These are phyloP conservation scores for Strigamia crassipes DNA, from an alignment of 2,888 invertebrate species.

Conservation along the genomic window DNA sequence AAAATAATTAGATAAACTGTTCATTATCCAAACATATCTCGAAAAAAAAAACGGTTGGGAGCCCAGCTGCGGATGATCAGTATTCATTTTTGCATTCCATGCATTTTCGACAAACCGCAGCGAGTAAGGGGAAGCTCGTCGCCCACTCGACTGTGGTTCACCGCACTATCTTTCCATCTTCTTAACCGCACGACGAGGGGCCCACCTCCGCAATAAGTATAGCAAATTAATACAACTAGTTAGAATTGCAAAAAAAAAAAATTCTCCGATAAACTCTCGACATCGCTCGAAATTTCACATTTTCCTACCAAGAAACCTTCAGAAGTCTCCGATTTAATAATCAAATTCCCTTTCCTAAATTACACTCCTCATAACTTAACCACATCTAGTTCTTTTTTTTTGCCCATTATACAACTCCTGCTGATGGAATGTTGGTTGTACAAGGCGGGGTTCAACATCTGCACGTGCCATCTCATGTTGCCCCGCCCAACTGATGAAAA, in stretches of 20 bases:
- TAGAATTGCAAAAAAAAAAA: too few relatives aligned
- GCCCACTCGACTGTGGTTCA: constrained; percentile 34
- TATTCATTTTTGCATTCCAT: constrained; percentile 34
- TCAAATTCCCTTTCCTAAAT: too few relatives aligned
- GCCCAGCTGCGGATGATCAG: constrained; percentile 1
- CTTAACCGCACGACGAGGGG: neutral
- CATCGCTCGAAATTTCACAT: too few relatives aligned
- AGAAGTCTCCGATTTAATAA: too few relatives aligned
- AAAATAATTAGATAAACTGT: neutral
- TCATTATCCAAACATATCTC: neutral
- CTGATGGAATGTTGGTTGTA: neutral
- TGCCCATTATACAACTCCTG: neutral
- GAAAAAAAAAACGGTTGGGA: neutral
- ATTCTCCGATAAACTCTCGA: too few relatives aligned
- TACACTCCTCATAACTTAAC: too few relatives aligned
- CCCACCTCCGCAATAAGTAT: neutral
- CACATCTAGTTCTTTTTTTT: neutral
- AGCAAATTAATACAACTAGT: too few relatives aligned
- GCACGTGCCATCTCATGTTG: constrained; percentile 35
- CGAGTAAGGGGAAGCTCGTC: neutral
- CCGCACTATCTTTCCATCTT: constrained; percentile 28
- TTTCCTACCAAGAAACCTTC: too few relatives aligned
- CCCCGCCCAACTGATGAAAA: constrained; percentile 33
- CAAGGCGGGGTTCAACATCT: constrained; percentile 31
- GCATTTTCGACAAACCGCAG: constrained; percentile 18